phyloP scores from a whole-genome alignment of 2,797 vertebrate species.

The Menidia menidia region DNA sequence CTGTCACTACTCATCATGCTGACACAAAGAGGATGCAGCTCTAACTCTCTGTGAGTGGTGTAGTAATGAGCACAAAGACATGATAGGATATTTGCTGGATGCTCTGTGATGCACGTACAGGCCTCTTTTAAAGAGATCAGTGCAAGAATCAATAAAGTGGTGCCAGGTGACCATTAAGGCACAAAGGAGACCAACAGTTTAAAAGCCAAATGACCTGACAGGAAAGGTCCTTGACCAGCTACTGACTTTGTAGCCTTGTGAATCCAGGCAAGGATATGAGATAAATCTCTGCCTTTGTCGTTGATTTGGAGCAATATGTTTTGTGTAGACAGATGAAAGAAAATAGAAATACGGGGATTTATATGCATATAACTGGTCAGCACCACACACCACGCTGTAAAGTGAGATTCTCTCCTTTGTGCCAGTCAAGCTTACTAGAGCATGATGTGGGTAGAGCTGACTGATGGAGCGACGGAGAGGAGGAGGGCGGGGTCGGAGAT shows the following conservation, averaged over 20 bases:
- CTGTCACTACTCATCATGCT: conserved; percentile 58
- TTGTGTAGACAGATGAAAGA: neutral
- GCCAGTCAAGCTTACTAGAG: conserved; percentile 71
- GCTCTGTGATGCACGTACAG: conserved; percentile 41
- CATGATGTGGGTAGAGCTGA: conserved; percentile 54
- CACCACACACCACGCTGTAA: conserved; percentile 33
- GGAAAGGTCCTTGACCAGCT: conserved; percentile 41
- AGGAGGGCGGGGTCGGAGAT: conserved; percentile 44
- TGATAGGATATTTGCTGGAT: conserved; percentile 50
- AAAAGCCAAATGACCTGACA: conserved; percentile 44
- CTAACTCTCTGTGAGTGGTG: conserved; percentile 30
- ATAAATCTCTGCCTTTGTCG: conserved; percentile 15
- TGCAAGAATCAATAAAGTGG: conserved; percentile 43
- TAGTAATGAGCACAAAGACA: conserved; percentile 39
- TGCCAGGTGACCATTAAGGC: conserved; percentile 23
- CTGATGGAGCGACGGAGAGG: conserved; percentile 54
- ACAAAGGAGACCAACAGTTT: conserved; percentile 30
- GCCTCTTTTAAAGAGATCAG: conserved; percentile 49
- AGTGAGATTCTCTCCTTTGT: conserved; percentile 45
- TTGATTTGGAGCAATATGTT: neutral
- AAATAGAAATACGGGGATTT: conserved; percentile 13
- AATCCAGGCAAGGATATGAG: conserved; percentile 6
- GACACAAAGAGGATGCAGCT: conserved; percentile 57
- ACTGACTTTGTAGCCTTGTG: conserved; percentile 1
- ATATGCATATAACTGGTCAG: conserved; percentile 4